phyloP scores from a whole-genome alignment of 1,140 invertebrate genomes.

The Cydia splendana region DNA sequence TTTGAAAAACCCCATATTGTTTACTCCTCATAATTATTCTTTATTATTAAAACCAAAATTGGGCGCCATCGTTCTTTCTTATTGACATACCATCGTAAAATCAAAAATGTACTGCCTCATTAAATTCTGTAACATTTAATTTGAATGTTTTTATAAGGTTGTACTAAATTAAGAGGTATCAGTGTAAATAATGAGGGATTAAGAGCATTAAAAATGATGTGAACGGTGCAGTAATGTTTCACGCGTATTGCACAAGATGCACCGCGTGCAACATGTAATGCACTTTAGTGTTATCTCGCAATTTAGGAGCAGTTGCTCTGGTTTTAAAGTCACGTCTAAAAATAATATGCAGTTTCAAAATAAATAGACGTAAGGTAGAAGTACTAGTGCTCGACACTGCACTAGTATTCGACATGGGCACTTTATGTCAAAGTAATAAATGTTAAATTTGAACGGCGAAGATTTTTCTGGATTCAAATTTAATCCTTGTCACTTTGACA shows the following conservation, averaged over 20 bases:
- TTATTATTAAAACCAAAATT: no score
- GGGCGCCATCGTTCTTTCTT: no score
- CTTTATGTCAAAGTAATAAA: no score
- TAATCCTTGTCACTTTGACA: no score
- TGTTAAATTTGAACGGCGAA: no score
- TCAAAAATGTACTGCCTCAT: not conserved
- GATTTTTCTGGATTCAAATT: no score
- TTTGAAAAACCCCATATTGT: no score
- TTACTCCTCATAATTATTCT: no score
- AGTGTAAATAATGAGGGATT: not conserved
- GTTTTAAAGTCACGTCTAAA: constrained; percentile 14
- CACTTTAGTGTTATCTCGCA: constrained; percentile 11
- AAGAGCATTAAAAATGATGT: not conserved
- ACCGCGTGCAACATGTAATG: not conserved
- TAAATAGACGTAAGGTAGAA: no score
- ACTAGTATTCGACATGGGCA: no score
- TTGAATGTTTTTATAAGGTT: not conserved
- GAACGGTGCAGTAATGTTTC: not conserved
- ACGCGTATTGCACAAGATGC: not conserved
- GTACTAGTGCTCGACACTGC: no score
- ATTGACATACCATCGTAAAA: constrained; percentile 8
- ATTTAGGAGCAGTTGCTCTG: not conserved
- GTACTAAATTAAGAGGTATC: not conserved
- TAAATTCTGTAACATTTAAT: not conserved
- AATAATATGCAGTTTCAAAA: not conserved